Evolutionary conservation across 2,888 invertebrate genomes (phyloP).

Genomic region (Cremastinae sp.): DNA sequence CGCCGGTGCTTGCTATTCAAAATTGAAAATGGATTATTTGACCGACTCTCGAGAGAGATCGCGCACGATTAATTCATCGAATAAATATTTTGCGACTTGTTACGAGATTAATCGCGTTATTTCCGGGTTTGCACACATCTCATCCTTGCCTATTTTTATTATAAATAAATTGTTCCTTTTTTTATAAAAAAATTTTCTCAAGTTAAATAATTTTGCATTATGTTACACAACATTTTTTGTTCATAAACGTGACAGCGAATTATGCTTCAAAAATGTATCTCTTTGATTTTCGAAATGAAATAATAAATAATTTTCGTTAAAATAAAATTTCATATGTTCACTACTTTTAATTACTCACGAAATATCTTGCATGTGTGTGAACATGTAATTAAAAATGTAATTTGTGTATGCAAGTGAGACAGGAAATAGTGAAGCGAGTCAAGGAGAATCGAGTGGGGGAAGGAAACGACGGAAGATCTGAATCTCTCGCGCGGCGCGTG

Average conservation of each 20-base stretch:
- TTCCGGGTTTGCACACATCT: conserved; percentile 13
- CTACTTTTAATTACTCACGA: not conserved
- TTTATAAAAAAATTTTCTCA: too few relatives aligned
- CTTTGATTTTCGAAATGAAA: too few relatives aligned
- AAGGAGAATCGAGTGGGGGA: conserved; percentile 37
- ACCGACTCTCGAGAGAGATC: conserved; percentile 8
- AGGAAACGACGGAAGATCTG: conserved; percentile 55
- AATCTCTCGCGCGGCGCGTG: conserved; percentile 46
- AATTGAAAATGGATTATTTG: conserved; percentile 43
- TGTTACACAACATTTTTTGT: too few relatives aligned
- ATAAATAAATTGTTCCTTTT: too few relatives aligned
- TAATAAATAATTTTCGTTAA: too few relatives aligned
- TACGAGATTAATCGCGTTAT: conserved; percentile 14
- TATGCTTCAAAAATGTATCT: too few relatives aligned
- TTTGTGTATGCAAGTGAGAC: conserved; percentile 4
- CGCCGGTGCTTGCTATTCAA: conserved; percentile 44
- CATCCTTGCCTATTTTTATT: too few relatives aligned
- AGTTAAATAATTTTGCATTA: too few relatives aligned
- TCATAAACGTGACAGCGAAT: too few relatives aligned
- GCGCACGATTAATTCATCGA: conserved; percentile 26
- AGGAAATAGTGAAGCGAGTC: conserved; percentile 43
- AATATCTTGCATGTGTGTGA: not conserved
- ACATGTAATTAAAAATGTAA: not conserved
- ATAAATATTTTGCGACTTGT: conserved; percentile 24
- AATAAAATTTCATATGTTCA: too few relatives aligned